Evolutionary conservation across 2,797 vertebrate genomes (phyloP).

Genomic region (Glossophaga mutica): DNA sequence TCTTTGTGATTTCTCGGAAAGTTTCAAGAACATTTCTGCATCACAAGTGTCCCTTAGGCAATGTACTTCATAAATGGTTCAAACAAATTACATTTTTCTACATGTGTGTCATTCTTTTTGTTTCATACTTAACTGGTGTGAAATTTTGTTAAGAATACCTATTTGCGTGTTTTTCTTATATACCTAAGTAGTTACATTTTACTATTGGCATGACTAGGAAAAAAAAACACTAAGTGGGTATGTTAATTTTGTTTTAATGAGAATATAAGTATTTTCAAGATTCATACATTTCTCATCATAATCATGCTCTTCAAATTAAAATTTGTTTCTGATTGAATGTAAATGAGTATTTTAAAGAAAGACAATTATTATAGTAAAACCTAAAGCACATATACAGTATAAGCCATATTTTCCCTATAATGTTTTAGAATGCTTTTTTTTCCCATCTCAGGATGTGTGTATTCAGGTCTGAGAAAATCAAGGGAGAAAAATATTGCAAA

Average conservation of each 20-base stretch:
- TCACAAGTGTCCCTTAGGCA: conserved; percentile 80
- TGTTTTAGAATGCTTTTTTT: conserved; percentile 21
- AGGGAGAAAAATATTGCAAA: conserved; percentile 4
- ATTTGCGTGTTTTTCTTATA: conserved; percentile 67
- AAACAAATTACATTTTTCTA: conserved; percentile 82
- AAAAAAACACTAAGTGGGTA: neutral
- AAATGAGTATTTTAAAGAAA: conserved; percentile 12
- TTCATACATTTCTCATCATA: neutral
- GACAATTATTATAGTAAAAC: neutral
- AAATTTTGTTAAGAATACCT: conserved; percentile 69
- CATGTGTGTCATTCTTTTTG: conserved; percentile 73
- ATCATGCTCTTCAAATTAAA: conserved; percentile 3
- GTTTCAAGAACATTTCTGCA: conserved; percentile 84
- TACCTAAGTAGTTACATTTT: conserved; percentile 54
- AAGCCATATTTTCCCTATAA: neutral
- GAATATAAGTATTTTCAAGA: conserved; percentile 24
- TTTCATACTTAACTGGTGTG: conserved; percentile 74
- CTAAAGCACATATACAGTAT: neutral
- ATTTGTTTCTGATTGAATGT: neutral
- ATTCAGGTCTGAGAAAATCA: neutral
- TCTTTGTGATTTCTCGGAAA: conserved; percentile 82
- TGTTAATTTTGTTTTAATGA: conserved; percentile 41
- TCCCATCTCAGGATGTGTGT: neutral
- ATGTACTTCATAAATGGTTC: conserved; percentile 79
- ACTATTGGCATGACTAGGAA: neutral